phyloP scores from a whole-genome alignment of 2,113 vertebrate species.

The Lamprotornis superbus region DNA sequence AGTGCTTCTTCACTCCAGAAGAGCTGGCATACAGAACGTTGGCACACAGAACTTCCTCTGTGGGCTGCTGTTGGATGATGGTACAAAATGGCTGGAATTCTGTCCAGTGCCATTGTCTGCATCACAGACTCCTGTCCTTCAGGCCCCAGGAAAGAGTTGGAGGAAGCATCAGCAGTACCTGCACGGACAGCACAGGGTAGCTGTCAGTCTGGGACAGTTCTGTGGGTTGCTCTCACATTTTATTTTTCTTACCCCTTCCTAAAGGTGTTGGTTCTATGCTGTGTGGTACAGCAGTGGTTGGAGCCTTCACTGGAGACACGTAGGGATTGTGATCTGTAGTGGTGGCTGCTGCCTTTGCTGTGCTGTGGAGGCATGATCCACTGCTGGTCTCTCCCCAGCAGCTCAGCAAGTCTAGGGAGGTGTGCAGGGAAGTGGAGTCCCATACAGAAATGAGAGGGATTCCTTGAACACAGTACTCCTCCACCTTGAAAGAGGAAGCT shows the following conservation, averaged over 20 bases:
- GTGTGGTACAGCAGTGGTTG: not conserved
- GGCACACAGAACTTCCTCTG: not conserved
- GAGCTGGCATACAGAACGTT: not conserved
- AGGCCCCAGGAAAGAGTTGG: not conserved
- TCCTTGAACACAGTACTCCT: not conserved
- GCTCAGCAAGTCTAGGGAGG: not conserved
- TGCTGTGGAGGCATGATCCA: not conserved
- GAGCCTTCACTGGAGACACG: accelerated
- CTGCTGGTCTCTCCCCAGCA: not conserved
- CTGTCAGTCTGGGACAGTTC: not conserved
- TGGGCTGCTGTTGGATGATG: not conserved
- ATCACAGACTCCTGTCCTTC: not conserved
- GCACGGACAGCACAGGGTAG: accelerated
- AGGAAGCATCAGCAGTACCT: not conserved
- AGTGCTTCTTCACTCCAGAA: not conserved
- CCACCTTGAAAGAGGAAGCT: not conserved
- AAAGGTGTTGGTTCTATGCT: not conserved
- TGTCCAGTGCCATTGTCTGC: not conserved
- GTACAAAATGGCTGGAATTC: not conserved
- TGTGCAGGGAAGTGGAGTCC: not conserved
- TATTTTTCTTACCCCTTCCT: not conserved
- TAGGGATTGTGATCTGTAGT: accelerated
- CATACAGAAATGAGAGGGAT: not conserved
- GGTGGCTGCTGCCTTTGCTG: not conserved
- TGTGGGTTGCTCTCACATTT: not conserved